Percentiles rank a stretch among this genome's conserved stretches.
These are phyloP conservation scores for Chaenocephalus aceratus DNA, from an alignment of 2,113 vertebrate species.

Conservation along the genomic window DNA sequence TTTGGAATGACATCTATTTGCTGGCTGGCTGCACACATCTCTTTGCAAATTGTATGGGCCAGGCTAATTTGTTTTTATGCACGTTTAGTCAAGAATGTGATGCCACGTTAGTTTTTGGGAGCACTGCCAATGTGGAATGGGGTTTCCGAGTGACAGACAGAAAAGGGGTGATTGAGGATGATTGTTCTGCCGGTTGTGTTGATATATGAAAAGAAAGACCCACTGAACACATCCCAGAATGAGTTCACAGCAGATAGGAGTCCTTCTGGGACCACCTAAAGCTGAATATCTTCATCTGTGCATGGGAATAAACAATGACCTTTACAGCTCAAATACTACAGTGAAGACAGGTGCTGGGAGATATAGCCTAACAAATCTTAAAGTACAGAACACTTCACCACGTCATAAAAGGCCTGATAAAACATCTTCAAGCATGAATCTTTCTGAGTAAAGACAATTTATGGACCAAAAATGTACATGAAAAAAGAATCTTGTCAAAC, in stretches of 20 bases:
- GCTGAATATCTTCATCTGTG: conserved; percentile 74
- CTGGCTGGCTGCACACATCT: conserved; percentile 86
- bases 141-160: conserved; percentile 79
- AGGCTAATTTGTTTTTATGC: conserved; percentile 88
- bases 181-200: conserved; percentile 78
- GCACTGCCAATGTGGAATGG: conserved; percentile 68
- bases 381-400: not conserved
- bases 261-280: conserved; percentile 75
- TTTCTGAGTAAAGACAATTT: conserved; percentile 8
- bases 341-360: conserved; percentile 37
- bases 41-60: conserved; percentile 85
- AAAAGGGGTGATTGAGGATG: conserved; percentile 82
- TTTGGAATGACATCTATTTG: conserved; percentile 87
- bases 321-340: conserved; percentile 55
- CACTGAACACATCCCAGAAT: conserved; percentile 64
- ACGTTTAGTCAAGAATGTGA: conserved; percentile 85
- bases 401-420: conserved; percentile 34
- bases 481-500: conserved; percentile 9
- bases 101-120: conserved; percentile 79
- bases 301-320: conserved; percentile 70
- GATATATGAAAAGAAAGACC: conserved; percentile 76
- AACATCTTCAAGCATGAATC: conserved; percentile 33
- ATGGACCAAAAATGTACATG: not conserved
- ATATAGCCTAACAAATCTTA: conserved; percentile 37
- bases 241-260: conserved; percentile 68